A percentile compares a stretch with the other conserved stretches of the same genome.
phyloP scores from a whole-genome alignment of 2,797 vertebrate species.

The Macroramphosus scolopax region DNA sequence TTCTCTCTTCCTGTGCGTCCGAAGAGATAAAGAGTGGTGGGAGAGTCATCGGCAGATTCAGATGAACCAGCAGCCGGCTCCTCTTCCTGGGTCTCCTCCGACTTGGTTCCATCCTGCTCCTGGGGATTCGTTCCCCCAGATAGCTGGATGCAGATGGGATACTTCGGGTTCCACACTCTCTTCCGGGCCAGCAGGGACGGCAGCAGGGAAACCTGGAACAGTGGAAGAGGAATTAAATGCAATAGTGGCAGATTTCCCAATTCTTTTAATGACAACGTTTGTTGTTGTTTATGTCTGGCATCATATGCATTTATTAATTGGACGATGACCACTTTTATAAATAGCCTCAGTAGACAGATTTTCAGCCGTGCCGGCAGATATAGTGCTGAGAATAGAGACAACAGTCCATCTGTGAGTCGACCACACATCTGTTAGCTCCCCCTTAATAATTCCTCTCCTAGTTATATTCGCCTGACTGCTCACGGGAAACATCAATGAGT shows the following conservation, averaged over 20 bases:
- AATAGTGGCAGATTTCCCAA: background rate
- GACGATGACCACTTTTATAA: too few species aligned
- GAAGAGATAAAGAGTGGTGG: conserved; percentile 82
- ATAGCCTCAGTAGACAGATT: too few species aligned
- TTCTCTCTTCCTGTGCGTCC: conserved; percentile 88
- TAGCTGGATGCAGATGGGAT: conserved; percentile 87
- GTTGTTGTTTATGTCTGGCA: too few species aligned
- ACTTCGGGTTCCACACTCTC: conserved; percentile 90
- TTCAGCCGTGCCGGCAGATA: too few species aligned
- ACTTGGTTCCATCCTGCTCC: conserved; percentile 18
- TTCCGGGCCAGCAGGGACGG: conserved; percentile 85
- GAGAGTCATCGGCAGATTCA: conserved; percentile 20
- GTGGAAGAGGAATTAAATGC: conserved; percentile 10
- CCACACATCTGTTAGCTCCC: too few species aligned
- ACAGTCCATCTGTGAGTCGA: too few species aligned
- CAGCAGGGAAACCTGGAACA: conserved; percentile 79
- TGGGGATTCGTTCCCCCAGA: conserved; percentile 12
- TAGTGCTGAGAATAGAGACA: too few species aligned
- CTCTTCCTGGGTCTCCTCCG: conserved; percentile 29
- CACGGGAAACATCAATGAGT: too few species aligned
- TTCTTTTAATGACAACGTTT: too few species aligned
- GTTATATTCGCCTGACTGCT: too few species aligned
- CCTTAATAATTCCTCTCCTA: too few species aligned
- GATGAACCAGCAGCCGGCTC: conserved; percentile 15
- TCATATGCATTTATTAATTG: too few species aligned